Base-by-base conservation (phyloP, 2,888 invertebrate species). In the Marronus borbonicus region DNA sequence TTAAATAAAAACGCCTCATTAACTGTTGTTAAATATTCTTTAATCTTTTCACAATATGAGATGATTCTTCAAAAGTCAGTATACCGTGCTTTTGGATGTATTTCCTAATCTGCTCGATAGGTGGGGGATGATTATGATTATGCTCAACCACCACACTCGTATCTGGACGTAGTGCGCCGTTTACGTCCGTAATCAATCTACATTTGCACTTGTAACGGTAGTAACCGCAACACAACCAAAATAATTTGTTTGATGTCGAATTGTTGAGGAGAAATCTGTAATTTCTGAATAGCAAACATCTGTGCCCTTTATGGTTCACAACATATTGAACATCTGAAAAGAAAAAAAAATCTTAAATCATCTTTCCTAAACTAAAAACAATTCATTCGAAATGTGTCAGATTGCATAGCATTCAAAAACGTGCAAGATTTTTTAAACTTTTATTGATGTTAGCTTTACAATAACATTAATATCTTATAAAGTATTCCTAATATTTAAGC, bases 181-280 rank as follows among this genome's bases (percentile, higher is more conserved):
- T 36, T 28, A 31, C 20, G 7, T 64, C 62, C 17, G 76, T 76
- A 10, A 65, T 50, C 17, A 76, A 12, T 44, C 76, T 64, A 36
- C 65, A 76, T 36, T 49, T 39, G 20, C 76, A 76, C 12, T 36
- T 44, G 49, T 49, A 28, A n/a, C 31, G 24, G 64, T 76, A 44
- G 36, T 76, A 76, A 17, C 65, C 76, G 50, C 50, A 50, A 28
- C 76, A 76, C 17, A 65, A 17, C 76, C 76, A 76, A 76, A 76
- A 76, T n/a, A 76, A 50, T 17, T 49, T 65, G 28, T 28, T 20
- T 10, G 24, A 28, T 10, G 50, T 50, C 8, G 50, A n/a, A 14
- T 76, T 77, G 36, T 80, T 80, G 39, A 78, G 14, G 20, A 58
- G 31, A 55, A 55, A 79, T 28, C 78, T 58, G 65, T 75, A 69